Percentiles rank a stretch among this genome's conserved stretches.
Evolutionary conservation across 2,888 invertebrate species (phyloP).

Genomic region (Hyalella azteca): DNA sequence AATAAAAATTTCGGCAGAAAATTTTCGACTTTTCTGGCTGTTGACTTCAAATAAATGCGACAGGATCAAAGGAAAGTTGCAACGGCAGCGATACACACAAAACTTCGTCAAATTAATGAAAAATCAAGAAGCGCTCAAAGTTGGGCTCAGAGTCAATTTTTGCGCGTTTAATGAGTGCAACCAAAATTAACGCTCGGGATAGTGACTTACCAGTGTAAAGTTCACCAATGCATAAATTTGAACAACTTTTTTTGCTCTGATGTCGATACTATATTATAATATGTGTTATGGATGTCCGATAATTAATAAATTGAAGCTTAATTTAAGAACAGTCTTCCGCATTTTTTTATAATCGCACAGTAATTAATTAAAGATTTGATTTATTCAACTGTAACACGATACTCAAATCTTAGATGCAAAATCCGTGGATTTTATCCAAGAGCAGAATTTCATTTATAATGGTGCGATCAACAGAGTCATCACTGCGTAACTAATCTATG

Average conservation of each 20-base stretch:
- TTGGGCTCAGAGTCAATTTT: neutral
- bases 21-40: neutral
- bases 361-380: too few relatives aligned
- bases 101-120: slow-evolving; percentile 18
- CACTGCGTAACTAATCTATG: too few relatives aligned
- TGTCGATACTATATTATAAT: too few relatives aligned
- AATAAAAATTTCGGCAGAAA: neutral
- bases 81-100: neutral
- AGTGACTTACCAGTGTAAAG: neutral
- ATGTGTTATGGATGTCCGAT: neutral
- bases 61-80: slow-evolving; percentile 25
- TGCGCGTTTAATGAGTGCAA: neutral
- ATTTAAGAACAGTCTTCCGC: too few relatives aligned
- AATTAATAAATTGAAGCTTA: neutral
- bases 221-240: neutral
- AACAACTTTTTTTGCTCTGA: slow-evolving; percentile 2
- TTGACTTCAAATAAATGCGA: neutral
- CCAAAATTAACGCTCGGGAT: neutral
- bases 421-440: too few relatives aligned
- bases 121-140: neutral
- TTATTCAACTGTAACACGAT: too few relatives aligned
- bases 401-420: too few relatives aligned
- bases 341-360: too few relatives aligned
- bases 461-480: too few relatives aligned
- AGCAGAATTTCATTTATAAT: too few relatives aligned